Percentiles rank a stretch among this genome's conserved stretches.
Conservation (phyloP, 2,888 invertebrate genomes). For the Caenorhabditis japonica region DNA sequence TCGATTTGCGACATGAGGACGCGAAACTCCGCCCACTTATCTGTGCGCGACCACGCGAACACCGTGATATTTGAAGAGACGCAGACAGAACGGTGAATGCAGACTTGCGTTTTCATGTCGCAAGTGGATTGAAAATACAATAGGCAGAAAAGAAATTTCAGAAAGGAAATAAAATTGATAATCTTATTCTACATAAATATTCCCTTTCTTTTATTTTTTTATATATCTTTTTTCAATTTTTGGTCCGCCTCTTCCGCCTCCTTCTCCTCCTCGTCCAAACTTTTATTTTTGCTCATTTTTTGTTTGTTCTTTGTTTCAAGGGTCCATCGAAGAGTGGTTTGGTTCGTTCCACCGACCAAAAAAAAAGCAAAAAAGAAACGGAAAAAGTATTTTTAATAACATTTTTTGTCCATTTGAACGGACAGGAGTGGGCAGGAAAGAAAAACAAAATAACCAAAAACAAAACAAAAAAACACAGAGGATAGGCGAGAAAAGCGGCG, state of each 20-base stretch:
- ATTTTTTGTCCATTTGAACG: slow-evolving; percentile 6
- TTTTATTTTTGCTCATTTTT: slow-evolving; percentile 2
- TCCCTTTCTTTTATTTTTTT: too few species aligned
- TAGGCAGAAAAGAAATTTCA: too few species aligned
- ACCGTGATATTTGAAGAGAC: too few species aligned
- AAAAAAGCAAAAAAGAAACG: neutral
- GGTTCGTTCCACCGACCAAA: too few species aligned
- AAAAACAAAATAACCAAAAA: neutral
- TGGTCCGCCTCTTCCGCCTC: slow-evolving; percentile 7
- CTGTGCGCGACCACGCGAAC: too few species aligned
- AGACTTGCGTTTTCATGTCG: too few species aligned
- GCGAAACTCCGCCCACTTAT: too few species aligned
- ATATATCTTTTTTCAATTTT: slow-evolving; percentile 7
- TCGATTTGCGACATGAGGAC: too few species aligned
- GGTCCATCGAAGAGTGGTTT: neutral
- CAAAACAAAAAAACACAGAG: too few species aligned
- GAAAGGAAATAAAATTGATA: slow-evolving; percentile 51
- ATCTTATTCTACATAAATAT: slow-evolving; percentile 15
- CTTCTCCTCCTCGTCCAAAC: slow-evolving; percentile 8
- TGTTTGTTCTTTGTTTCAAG: slow-evolving; percentile 36
- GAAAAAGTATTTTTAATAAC: slow-evolving; percentile 26
- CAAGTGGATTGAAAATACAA: too few species aligned
- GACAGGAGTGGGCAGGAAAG: neutral
- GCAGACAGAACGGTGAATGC: too few species aligned
- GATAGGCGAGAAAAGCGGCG: too few species aligned